Conservation (phyloP, 2,113 vertebrate species). For the Suncus etruscus region DNA sequence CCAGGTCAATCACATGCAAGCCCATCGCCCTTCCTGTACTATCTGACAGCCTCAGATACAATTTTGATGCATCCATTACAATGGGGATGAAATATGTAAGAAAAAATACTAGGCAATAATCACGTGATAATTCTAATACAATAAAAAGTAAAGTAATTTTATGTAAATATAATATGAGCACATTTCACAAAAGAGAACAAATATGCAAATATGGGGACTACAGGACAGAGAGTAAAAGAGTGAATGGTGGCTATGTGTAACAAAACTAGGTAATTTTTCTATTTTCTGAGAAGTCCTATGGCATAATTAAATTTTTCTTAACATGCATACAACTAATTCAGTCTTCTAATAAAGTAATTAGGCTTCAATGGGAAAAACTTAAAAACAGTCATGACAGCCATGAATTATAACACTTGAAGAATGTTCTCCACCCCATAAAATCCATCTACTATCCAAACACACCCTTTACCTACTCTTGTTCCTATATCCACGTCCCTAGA, state of each 20-base stretch:
- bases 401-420: neutral
- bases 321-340: constrained; percentile 5
- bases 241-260: neutral
- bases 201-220: neutral
- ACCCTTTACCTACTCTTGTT: neutral
- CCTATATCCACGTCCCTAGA: neutral
- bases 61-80: neutral
- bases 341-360: constrained; percentile 16
- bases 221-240: neutral
- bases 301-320: too few relatives aligned
- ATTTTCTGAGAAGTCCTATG: neutral
- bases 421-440: neutral
- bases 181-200: neutral
- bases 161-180: neutral
- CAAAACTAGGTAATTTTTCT: neutral
- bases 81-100: neutral
- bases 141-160: neutral
- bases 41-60: neutral
- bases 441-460: constrained; percentile 15
- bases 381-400: neutral
- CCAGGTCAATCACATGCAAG: too few relatives aligned
- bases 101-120: neutral
- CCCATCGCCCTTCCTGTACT: too few relatives aligned
- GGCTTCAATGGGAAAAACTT: neutral
- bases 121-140: neutral